Base-by-base conservation (phyloP, 2,888 invertebrate genomes). In the Chymomyza fuscimana region DNA sequence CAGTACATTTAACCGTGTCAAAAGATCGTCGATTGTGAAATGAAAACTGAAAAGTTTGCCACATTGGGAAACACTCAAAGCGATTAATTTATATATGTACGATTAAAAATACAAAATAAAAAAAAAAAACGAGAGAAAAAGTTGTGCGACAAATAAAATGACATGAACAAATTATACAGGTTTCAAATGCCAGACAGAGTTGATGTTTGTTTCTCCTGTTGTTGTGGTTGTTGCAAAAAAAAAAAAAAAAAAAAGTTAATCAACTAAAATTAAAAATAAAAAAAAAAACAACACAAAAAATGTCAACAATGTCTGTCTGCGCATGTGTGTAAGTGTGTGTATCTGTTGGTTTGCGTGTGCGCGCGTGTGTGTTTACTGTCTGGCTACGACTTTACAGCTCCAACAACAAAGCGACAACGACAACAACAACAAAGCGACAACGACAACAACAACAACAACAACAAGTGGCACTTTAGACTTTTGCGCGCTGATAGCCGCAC, bases 401-500 rank as follows among this genome's bases (percentile, higher is more conserved):
- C n/a, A 60, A 63, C 69, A 75, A 69, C 78, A 69, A 19, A 54
- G 50, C 67, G 63, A 52, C 72, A 69, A 60, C 58, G 15, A 58
- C 70, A 70, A 66, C 58, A 72, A 62, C 66, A 61, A 63, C 54
- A 64, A 60, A n/a, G n/a, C 67, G 67, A 70, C 66, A 71, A 70
- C 73, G 73, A 81, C 69, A 86, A 86, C 54, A 64, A 60, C 67
- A 69, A 70, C 66, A 71, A 70, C 73, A 74, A 81, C 69, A 86
- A 86, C 79, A 77, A 81, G 86, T 76, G 80, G 72, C 81, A 83
- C 86, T 87, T 83, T 83, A 86, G 84, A 87, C 87, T 87, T 87
- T 86, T 86, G 85, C 88, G 80, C 81, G 81, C 80, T 88, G 80
- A 80, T 82, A 82, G 83, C 81, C 87, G 78, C 22, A 25, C 58